phyloP scores from a whole-genome alignment of 2,888 invertebrate genomes.

The Geophilus truncorum region DNA sequence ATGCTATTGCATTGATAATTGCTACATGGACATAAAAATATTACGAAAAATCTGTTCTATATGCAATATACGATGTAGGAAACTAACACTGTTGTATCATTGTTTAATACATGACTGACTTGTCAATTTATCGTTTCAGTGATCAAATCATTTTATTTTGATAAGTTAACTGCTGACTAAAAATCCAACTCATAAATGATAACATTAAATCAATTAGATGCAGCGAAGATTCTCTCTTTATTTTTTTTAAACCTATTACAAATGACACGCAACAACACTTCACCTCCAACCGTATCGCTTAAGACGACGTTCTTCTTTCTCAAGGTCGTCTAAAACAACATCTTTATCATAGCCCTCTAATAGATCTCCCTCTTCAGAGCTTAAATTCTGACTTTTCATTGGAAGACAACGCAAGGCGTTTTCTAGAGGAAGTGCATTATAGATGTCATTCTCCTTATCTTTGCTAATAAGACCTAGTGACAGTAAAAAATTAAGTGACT shows the following conservation, averaged over 20 bases:
- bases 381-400: neutral
- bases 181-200: neutral
- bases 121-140: neutral
- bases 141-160: neutral
- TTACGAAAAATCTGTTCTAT: neutral
- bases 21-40: neutral
- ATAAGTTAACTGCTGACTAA: neutral
- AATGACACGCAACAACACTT: neutral
- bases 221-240: neutral
- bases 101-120: neutral
- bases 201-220: neutral
- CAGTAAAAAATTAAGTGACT: constrained; percentile 8
- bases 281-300: constrained; percentile 19
- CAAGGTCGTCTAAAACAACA: constrained; percentile 25
- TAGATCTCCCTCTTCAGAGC: constrained; percentile 23
- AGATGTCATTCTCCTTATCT: neutral
- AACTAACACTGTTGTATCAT: neutral
- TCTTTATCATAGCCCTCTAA: constrained; percentile 31
- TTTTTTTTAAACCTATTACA: neutral
- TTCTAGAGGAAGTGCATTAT: neutral
- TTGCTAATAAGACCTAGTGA: neutral
- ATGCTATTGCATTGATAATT: neutral
- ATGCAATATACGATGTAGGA: neutral
- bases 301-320: neutral
- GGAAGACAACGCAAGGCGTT: neutral